Evolutionary conservation across 2,113 vertebrate genomes (phyloP), one percentile per base, ranked within the genome.

Genomic region (Sturnus vulgaris): DNA sequence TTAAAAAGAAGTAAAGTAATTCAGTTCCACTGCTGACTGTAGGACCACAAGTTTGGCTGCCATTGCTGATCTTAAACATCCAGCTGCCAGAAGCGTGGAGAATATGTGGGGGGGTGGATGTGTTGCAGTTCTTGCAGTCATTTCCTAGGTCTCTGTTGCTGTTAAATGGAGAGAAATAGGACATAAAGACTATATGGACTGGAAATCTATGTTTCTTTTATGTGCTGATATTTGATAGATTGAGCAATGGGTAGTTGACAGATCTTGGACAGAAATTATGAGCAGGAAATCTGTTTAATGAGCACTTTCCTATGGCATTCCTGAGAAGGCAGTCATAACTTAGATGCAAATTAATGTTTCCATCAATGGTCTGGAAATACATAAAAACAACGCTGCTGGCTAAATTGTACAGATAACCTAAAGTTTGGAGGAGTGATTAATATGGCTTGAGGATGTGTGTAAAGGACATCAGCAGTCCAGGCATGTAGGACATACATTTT

Each of bases 331-430:
- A 91, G 80, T 84, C 77, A 63, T 60, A 82, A 86, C 72, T 86
- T 95, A 77, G 77, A 73, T 91, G 49, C 49, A 84, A 81, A 95
- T 95, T 92, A 84, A 68, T 89, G 35, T 79, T 95, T 93, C 40
- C 69, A 68, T 96, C 73, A 91, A 49, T 78, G 77, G 28, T 71
- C 56, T 78, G 73, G 82, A 95, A 94, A 92, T 87, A 95, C 93
- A 94, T 86, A 92, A 88, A 83, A 91, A 49, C 79, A 92, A 50
- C 1, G 1, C 49, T 68, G 40, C 56, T 89, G 44, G 53, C 59
- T 93, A 78, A 86, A 90, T 83, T 39, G 64, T 53, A 37, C 46
- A 76, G 59, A 90, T 82, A 92, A 76, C 70, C 44, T 65, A 12
- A 88, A 75, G 52, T 90, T 66, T 83, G 65, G 40, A 83, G 49